Conservation (phyloP, 2,888 invertebrate genomes). For the Dryomyza anilis region DNA sequence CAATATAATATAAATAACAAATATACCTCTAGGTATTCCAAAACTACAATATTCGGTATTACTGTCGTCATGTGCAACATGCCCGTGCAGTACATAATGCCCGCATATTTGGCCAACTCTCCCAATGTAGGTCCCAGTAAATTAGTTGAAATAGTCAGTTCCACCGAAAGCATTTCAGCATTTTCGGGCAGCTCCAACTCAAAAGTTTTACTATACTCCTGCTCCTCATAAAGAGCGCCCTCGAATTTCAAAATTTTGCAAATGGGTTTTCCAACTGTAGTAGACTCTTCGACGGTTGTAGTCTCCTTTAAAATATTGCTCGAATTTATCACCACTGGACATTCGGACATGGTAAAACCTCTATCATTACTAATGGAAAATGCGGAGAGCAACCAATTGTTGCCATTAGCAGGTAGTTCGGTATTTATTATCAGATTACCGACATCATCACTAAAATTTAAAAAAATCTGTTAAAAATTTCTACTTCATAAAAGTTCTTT, state of each 20-base stretch:
- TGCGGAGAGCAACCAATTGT: constrained; percentile 9
- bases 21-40: constrained; percentile 6
- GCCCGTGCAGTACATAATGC: constrained; percentile 8
- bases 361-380: background rate
- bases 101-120: constrained; percentile 1
- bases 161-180: background rate
- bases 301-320: no score
- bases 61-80: constrained; percentile 16
- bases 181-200: background rate
- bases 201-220: background rate
- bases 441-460: constrained; percentile 2
- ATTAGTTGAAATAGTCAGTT: constrained; percentile 7
- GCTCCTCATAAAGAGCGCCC: constrained; percentile 7
- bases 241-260: constrained; percentile 15
- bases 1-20: background rate
- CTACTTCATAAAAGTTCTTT: no score
- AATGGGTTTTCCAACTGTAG: no score
- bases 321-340: background rate
- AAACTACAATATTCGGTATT: constrained; percentile 5
- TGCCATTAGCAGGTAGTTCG: background rate
- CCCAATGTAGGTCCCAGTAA: constrained; percentile 10
- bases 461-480: background rate
- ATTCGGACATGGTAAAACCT: constrained; percentile 16
- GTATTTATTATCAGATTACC: background rate
- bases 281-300: no score